Conservation (phyloP, 2,888 invertebrate species). For the Eristalis pertinax region DNA sequence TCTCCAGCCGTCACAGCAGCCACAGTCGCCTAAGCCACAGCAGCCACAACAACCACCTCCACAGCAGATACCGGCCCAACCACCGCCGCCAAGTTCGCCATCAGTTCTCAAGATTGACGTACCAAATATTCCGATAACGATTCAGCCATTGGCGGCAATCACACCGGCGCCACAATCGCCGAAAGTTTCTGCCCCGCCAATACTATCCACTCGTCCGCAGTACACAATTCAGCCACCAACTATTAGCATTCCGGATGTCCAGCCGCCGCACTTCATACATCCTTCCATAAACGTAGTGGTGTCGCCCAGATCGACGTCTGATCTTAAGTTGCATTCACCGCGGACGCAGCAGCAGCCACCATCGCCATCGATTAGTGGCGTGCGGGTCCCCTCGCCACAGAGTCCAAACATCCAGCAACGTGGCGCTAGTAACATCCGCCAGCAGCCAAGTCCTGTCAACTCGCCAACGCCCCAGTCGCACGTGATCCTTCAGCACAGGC, state of each 20-base stretch:
- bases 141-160: slow-evolving; percentile 33
- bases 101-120: slow-evolving; percentile 18
- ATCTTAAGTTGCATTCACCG: slow-evolving; percentile 73
- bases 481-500: slow-evolving; percentile 69
- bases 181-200: slow-evolving; percentile 32
- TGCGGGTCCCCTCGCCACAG: slow-evolving; percentile 79
- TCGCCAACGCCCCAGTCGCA: slow-evolving; percentile 77
- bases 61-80: slow-evolving; percentile 69
- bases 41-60: slow-evolving; percentile 52
- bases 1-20: slow-evolving; percentile 74
- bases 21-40: background rate
- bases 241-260: slow-evolving; percentile 85
- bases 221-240: slow-evolving; percentile 85
- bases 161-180: slow-evolving; percentile 79
- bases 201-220: slow-evolving; percentile 76
- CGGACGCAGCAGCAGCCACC: slow-evolving; percentile 74
- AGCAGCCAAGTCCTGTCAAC: slow-evolving; percentile 81
- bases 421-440: slow-evolving; percentile 73
- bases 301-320: slow-evolving; percentile 82
- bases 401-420: slow-evolving; percentile 78
- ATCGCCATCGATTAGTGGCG: slow-evolving; percentile 73
- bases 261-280: slow-evolving; percentile 77
- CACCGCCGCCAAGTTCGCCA: background rate
- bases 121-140: slow-evolving; percentile 28
- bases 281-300: slow-evolving; percentile 77